phyloP scores from a whole-genome alignment of 2,888 invertebrate species.

The Lasioglossum vierecki region DNA sequence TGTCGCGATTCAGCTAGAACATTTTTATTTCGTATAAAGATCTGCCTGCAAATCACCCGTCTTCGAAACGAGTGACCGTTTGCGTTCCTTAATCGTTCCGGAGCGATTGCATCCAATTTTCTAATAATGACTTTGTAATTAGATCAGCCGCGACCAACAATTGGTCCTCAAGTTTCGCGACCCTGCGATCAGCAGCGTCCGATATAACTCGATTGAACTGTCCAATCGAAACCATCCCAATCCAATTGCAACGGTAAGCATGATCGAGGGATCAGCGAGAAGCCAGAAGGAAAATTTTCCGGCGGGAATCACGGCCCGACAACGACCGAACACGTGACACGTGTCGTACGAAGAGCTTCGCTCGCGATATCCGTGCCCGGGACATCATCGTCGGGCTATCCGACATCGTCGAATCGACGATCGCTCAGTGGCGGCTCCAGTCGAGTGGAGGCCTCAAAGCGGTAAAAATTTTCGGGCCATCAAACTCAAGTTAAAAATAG shows the following conservation, averaged over 20 bases:
- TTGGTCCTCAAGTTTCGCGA: not conserved
- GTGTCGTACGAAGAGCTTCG: constrained; percentile 5
- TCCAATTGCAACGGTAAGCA: constrained; percentile 5
- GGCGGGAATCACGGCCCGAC: not conserved
- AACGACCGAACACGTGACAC: constrained; percentile 13
- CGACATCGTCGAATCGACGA: not conserved
- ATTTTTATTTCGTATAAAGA: too few species aligned
- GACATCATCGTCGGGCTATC: not conserved
- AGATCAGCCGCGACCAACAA: not conserved
- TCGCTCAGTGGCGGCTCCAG: too few species aligned
- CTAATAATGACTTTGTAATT: not conserved
- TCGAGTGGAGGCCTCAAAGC: too few species aligned
- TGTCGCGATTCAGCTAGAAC: too few species aligned
- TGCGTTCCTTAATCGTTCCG: not conserved
- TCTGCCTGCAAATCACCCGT: not conserved
- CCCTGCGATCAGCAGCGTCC: not conserved
- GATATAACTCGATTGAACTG: constrained; percentile 11
- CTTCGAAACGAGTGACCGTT: not conserved
- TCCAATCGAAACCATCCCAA: not conserved
- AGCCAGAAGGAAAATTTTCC: constrained; percentile 4
- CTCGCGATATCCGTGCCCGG: not conserved
- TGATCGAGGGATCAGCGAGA: constrained; percentile 10
- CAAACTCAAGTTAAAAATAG: too few species aligned
- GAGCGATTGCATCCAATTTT: not conserved
- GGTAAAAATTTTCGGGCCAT: too few species aligned